Conservation (phyloP, 1,140 invertebrate species). For the Babylonia areolata region DNA sequence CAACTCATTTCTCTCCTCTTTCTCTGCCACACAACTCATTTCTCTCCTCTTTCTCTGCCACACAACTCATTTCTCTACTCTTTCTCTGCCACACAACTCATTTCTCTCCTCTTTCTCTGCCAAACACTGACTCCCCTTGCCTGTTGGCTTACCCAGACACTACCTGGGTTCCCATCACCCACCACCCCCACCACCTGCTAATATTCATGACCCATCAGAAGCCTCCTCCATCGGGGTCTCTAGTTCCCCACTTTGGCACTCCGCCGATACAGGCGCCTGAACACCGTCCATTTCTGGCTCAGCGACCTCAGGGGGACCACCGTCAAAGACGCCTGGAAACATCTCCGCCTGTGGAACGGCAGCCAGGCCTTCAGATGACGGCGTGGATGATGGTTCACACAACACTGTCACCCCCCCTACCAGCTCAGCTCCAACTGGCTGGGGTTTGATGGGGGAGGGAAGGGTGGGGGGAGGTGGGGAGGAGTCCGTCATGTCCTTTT, state of each 20-base stretch:
- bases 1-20: no score
- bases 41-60: background rate
- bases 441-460: background rate
- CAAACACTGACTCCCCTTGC: no score
- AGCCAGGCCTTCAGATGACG: background rate
- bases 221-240: background rate
- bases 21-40: no score
- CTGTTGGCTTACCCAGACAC: no score
- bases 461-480: background rate
- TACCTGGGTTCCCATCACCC: no score
- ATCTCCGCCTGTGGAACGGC: background rate
- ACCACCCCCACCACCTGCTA: no score
- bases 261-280: background rate
- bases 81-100: no score
- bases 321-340: background rate
- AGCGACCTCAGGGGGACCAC: no score
- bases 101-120: no score
- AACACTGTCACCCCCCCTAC: background rate
- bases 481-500: background rate
- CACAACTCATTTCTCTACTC: no score
- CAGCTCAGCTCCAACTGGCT: background rate
- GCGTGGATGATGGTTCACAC: background rate
- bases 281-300: background rate
- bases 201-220: background rate
- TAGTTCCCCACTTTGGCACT: no score